phyloP scores from a whole-genome alignment of 2,797 vertebrate genomes.

The Hafferia zeledoni region DNA sequence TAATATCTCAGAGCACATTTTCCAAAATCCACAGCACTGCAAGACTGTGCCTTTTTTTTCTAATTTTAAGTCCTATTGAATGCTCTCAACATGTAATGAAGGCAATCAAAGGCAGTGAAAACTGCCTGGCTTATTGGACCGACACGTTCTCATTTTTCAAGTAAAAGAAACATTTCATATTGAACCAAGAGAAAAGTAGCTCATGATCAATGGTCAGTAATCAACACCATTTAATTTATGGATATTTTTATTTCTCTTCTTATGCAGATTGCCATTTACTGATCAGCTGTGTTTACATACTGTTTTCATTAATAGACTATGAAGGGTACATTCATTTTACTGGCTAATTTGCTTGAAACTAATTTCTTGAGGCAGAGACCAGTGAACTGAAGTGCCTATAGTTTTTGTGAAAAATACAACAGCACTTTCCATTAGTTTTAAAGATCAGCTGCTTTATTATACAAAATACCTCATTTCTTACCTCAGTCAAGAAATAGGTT shows the following conservation, averaged over 20 bases:
- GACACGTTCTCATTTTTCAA: neutral
- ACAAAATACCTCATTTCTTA: conserved; percentile 52
- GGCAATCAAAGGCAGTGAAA: neutral
- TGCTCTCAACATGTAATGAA: neutral
- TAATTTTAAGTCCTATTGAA: neutral
- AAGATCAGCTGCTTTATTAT: conserved; percentile 49
- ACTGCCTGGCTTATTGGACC: neutral
- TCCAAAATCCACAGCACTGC: neutral
- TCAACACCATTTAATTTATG: neutral
- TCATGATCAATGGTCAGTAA: neutral
- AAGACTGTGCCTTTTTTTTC: neutral
- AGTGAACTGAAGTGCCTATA: neutral
- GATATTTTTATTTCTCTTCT: neutral
- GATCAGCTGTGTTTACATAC: conserved; percentile 3
- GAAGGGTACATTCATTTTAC: conserved; percentile 1
- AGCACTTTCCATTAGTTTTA: conserved; percentile 16
- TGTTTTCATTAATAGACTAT: conserved; percentile 13
- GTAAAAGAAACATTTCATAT: neutral
- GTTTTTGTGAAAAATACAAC: conserved; percentile 33
- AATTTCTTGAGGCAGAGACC: conserved; percentile 27
- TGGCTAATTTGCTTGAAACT: conserved; percentile 12
- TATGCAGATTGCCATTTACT: neutral
- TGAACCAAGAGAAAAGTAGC: neutral
- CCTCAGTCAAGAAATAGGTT: conserved; percentile 46
- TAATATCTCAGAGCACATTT: neutral